Conservation (phyloP, 2,888 invertebrate genomes). For the Agrenia bidenticulata region DNA sequence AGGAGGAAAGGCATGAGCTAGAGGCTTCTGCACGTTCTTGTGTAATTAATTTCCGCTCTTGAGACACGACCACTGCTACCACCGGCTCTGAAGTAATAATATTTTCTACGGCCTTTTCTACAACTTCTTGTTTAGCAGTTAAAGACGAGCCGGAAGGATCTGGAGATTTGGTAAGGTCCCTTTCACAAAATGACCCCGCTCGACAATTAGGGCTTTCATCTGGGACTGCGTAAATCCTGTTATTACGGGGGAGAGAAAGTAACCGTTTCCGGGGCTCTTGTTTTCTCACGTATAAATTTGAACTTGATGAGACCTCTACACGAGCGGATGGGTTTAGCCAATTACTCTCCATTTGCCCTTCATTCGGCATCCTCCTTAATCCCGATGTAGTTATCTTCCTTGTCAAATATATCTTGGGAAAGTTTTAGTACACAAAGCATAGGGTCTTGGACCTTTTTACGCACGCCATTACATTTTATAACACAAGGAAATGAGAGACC, state of each 20-base stretch:
- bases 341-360: no score
- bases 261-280: slow-evolving; percentile 2
- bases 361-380: not conserved
- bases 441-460: no score
- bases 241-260: slow-evolving; percentile 32
- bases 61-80: slow-evolving; percentile 19
- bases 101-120: slow-evolving; percentile 8
- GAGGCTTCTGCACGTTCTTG: slow-evolving; percentile 3
- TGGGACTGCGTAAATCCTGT: slow-evolving; percentile 48
- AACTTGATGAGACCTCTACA: no score
- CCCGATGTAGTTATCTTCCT: no score
- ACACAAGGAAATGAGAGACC: no score
- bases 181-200: slow-evolving; percentile 17
- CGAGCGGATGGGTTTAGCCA: no score
- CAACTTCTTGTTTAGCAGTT: not conserved
- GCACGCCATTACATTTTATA: no score
- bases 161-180: not conserved
- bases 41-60: slow-evolving; percentile 50
- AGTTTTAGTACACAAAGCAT: no score
- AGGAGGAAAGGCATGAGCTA: not conserved
- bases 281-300: slow-evolving; percentile 4
- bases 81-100: slow-evolving; percentile 9
- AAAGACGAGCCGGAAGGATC: slow-evolving; percentile 17
- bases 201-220: slow-evolving; percentile 11
- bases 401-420: no score